Evolutionary conservation across 2,797 vertebrate genomes (phyloP).

Genomic region (Darevskia nairensis): DNA sequence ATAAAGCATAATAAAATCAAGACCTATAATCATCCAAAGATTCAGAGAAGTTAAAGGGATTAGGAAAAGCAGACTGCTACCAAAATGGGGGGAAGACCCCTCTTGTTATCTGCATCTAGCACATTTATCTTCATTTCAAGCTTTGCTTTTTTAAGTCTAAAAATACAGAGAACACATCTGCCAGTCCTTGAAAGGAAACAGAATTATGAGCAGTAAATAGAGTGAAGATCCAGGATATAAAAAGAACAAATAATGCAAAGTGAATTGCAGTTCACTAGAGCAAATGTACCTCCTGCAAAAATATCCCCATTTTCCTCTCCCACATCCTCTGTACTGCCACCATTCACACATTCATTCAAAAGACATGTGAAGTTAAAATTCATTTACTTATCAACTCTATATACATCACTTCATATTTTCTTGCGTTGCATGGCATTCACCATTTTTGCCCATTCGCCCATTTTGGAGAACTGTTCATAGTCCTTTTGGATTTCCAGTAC

Average conservation of each 20-base stretch:
- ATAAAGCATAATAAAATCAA: neutral
- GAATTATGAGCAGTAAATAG: constrained; percentile 28
- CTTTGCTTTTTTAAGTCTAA: neutral
- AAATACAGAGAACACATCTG: constrained; percentile 29
- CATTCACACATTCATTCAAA: neutral
- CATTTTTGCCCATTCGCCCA: neutral
- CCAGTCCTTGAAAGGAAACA: constrained; percentile 25
- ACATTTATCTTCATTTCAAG: neutral
- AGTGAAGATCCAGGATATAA: constrained; percentile 19
- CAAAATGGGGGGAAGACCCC: neutral
- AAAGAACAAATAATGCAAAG: constrained; percentile 24
- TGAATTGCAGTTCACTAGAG: constrained; percentile 6
- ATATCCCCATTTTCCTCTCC: neutral
- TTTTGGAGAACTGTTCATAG: neutral
- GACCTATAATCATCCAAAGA: neutral
- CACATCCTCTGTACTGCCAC: neutral
- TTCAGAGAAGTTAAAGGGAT: neutral
- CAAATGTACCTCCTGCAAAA: constrained; percentile 3
- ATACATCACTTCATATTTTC: neutral
- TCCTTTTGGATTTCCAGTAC: neutral
- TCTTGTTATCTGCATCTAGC: neutral
- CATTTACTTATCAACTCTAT: neutral
- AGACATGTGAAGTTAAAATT: neutral
- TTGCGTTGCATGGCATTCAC: neutral
- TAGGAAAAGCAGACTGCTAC: neutral